These are phyloP conservation scores for Steinernema hermaphroditum DNA, from an alignment of 2,888 invertebrate species.

Conservation along the genomic window DNA sequence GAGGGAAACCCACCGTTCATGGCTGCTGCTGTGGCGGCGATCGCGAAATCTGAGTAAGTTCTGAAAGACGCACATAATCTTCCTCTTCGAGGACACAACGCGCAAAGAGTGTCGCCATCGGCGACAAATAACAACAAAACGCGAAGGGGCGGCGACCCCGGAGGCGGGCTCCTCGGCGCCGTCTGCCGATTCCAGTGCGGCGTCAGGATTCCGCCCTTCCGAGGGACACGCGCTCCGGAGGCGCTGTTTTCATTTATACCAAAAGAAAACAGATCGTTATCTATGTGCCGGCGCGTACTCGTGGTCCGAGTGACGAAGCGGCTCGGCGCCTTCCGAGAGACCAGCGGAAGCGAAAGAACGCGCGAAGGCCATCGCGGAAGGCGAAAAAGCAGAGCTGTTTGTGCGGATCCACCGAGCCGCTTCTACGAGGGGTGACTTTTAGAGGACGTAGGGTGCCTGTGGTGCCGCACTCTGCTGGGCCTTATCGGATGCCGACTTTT, in stretches of 20 bases:
- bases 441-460: too few relatives aligned
- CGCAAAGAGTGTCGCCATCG: conserved; percentile 27
- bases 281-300: conserved; percentile 19
- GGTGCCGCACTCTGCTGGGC: too few relatives aligned
- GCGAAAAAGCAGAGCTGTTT: neutral
- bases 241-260: neutral
- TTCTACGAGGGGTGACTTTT: too few relatives aligned
- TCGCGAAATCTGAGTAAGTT: neutral
- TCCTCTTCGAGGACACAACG: neutral
- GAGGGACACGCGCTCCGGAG: neutral
- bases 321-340: neutral
- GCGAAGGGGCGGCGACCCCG: neutral
- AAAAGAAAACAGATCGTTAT: conserved; percentile 18
- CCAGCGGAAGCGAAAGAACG: neutral
- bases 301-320: neutral
- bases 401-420: neutral
- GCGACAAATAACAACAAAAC: conserved; percentile 23
- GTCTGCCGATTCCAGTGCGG: too few relatives aligned
- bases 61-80: conserved; percentile 5
- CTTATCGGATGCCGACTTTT: too few relatives aligned
- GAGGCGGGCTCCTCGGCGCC: neutral
- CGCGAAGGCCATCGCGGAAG: neutral
- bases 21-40: neutral
- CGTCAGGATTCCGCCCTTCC: neutral
- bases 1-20: conserved; percentile 1